phyloP scores from a whole-genome alignment of 1,140 invertebrate species.

The Forficula auricularia region DNA sequence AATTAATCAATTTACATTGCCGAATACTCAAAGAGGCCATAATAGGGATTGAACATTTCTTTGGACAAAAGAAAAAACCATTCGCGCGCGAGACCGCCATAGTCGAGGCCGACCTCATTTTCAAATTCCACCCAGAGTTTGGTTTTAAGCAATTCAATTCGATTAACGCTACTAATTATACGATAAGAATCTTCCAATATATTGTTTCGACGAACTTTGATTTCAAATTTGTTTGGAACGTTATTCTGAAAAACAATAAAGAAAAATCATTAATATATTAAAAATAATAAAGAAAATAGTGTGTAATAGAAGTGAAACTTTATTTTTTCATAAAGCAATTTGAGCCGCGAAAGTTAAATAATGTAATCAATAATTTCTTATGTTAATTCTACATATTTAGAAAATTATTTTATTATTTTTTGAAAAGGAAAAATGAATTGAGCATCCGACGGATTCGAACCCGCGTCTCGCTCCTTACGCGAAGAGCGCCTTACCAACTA shows the following conservation, averaged over 20 bases:
- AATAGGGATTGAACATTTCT: constrained; percentile 99
- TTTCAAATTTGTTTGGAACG: constrained; percentile 95
- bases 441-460: too few relatives aligned
- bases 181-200: constrained; percentile 93
- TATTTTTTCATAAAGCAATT: constrained; percentile 2
- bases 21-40: constrained; percentile 97
- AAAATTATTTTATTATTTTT: too few relatives aligned
- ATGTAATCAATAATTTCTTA: too few relatives aligned
- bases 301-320: constrained; percentile 2
- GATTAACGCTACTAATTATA: constrained; percentile 67
- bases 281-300: constrained; percentile 3
- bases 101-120: constrained; percentile 90
- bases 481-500: too few relatives aligned
- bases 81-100: constrained; percentile 89
- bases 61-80: constrained; percentile 98
- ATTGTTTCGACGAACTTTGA: constrained; percentile 71
- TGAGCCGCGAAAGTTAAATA: too few relatives aligned
- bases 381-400: too few relatives aligned
- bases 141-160: constrained; percentile 80
- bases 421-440: too few relatives aligned
- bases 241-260: constrained; percentile 49
- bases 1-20: constrained; percentile 55
- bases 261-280: constrained; percentile 4
- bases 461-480: too few relatives aligned
- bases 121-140: constrained; percentile 99